Percentiles rank a stretch among this genome's conserved stretches.
Conservation (phyloP, 2,113 vertebrate genomes). For the Passer montanus region DNA sequence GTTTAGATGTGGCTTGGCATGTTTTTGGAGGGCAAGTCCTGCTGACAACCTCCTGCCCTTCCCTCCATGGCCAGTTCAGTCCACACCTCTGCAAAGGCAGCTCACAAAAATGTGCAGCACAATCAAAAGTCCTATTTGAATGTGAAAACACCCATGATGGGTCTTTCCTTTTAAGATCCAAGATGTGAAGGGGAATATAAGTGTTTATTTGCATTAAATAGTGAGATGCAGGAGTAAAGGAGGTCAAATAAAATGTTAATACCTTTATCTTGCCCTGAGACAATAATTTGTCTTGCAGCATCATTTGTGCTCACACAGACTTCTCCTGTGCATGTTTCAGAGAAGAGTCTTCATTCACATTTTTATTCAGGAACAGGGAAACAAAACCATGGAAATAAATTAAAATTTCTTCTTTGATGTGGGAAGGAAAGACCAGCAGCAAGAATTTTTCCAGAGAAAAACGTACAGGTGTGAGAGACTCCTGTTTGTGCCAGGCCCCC, state of each 20-base stretch:
- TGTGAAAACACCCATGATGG: neutral
- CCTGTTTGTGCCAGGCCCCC: neutral
- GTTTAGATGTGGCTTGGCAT: neutral
- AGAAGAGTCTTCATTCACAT: accelerated
- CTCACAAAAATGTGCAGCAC: neutral
- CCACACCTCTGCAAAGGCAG: neutral
- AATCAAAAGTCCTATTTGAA: neutral
- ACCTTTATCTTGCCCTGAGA: neutral
- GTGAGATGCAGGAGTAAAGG: neutral
- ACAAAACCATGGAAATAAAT: neutral
- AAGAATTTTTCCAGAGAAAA: neutral
- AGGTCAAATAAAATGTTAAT: neutral
- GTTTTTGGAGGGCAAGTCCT: neutral
- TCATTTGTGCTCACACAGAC: neutral
- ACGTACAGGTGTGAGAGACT: accelerated
- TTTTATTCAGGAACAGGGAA: neutral
- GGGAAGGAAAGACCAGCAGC: neutral
- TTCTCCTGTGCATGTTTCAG: neutral
- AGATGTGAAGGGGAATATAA: neutral
- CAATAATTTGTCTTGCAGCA: neutral
- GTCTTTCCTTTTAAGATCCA: neutral
- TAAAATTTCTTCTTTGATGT: neutral
- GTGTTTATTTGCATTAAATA: neutral
- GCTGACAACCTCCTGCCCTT: neutral
- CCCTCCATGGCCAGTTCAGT: neutral